Conservation (phyloP, 2,113 vertebrate species). For the Ammodytes dubius region DNA sequence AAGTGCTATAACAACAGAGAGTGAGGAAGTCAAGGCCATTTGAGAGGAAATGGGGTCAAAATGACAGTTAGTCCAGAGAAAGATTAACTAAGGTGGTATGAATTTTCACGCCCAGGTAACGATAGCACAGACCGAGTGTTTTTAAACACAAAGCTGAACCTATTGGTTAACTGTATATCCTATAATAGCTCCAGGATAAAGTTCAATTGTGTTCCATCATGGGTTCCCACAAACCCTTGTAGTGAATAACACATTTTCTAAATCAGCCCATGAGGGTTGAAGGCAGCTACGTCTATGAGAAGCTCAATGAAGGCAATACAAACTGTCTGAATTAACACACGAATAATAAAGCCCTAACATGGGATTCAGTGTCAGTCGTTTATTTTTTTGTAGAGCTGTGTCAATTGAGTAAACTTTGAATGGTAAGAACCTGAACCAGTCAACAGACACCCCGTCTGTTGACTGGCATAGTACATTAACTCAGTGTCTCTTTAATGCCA, state of each 20-base stretch:
- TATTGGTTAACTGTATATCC: constrained; percentile 21
- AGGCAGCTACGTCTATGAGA: neutral
- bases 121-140: neutral
- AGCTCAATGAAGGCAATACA: neutral
- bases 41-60: constrained; percentile 25
- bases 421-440: too few relatives aligned
- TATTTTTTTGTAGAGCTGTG: neutral
- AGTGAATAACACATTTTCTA: constrained; percentile 30
- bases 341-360: neutral
- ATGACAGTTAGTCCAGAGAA: constrained; percentile 39
- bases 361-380: neutral
- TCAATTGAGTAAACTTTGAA: constrained; percentile 13
- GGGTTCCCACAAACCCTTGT: constrained; percentile 1
- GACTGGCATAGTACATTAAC: constrained; percentile 25
- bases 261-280: neutral
- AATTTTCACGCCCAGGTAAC: constrained; percentile 34
- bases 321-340: neutral
- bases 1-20: neutral
- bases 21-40: constrained; percentile 11
- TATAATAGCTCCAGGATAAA: constrained; percentile 26
- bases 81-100: constrained; percentile 53
- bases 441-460: too few relatives aligned
- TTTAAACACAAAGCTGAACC: neutral
- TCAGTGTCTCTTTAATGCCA: constrained; percentile 41
- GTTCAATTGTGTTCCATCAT: constrained; percentile 32